phyloP scores from a whole-genome alignment of 2,113 vertebrate species.

The Eulemur macaco region DNA sequence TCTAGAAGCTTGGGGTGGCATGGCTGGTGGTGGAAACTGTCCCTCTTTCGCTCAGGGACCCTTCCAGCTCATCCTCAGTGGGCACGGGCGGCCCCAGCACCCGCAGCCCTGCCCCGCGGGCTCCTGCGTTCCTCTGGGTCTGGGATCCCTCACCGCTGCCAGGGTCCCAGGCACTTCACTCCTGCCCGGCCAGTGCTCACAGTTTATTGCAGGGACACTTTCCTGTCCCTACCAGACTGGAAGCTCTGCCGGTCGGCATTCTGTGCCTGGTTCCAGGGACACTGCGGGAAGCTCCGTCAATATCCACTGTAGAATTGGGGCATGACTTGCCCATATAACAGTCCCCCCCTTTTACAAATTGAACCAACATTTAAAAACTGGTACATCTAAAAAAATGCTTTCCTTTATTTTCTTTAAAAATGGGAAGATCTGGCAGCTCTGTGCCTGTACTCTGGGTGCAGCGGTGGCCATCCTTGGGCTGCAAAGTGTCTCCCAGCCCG shows the following conservation, averaged over 20 bases:
- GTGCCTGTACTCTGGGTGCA: accelerated
- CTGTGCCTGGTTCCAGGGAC: neutral
- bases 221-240: neutral
- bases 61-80: neutral
- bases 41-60: too few species aligned
- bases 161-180: accelerated
- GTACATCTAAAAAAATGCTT: neutral
- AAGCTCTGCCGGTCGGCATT: neutral
- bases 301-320: neutral
- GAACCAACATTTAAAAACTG: neutral
- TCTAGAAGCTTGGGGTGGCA: accelerated
- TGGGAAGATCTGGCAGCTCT: neutral
- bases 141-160: neutral
- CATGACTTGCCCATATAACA: accelerated
- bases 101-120: accelerated
- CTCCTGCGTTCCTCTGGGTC: neutral
- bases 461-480: accelerated
- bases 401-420: neutral
- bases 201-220: too few species aligned
- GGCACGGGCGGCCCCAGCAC: accelerated
- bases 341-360: neutral
- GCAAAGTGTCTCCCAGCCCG: accelerated
- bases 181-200: neutral
- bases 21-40: accelerated
- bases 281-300: too few species aligned